phyloP scores from a whole-genome alignment of 2,888 invertebrate genomes.

The Agrochola lychnidis region DNA sequence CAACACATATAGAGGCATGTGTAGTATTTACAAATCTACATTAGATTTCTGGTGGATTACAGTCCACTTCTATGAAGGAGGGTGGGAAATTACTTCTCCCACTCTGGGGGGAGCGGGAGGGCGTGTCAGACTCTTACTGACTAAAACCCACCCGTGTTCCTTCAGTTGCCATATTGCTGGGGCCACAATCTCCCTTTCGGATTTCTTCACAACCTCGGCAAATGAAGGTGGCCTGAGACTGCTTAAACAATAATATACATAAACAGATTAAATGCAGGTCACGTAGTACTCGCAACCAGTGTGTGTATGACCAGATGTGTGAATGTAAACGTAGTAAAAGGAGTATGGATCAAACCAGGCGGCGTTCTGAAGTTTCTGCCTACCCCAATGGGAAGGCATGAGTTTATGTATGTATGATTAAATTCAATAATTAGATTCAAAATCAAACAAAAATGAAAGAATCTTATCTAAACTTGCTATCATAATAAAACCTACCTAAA shows the following conservation, averaged over 20 bases:
- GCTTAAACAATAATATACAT: not conserved
- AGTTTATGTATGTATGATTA: not conserved
- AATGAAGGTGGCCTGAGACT: not conserved
- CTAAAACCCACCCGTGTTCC: too few species aligned
- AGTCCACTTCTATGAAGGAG: not conserved
- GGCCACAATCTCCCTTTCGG: too few species aligned
- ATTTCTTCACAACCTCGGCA: too few species aligned
- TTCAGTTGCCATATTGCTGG: too few species aligned
- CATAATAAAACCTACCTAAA: constrained; percentile 17
- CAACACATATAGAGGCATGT: not conserved
- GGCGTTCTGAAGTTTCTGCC: not conserved
- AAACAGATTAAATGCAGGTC: not conserved
- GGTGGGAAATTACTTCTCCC: too few species aligned
- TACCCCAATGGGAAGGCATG: not conserved
- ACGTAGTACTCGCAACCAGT: not conserved
- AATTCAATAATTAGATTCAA: not conserved
- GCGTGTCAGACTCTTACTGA: too few species aligned
- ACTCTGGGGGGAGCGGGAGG: too few species aligned
- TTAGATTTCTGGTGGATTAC: not conserved
- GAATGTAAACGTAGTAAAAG: not conserved
- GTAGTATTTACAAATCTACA: not conserved
- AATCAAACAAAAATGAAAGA: not conserved
- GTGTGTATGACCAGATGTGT: too few species aligned
- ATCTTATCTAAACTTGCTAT: constrained; percentile 5
- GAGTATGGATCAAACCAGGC: not conserved